Conservation (phyloP, 2,888 invertebrate species). For the Flexamia atlantica region DNA sequence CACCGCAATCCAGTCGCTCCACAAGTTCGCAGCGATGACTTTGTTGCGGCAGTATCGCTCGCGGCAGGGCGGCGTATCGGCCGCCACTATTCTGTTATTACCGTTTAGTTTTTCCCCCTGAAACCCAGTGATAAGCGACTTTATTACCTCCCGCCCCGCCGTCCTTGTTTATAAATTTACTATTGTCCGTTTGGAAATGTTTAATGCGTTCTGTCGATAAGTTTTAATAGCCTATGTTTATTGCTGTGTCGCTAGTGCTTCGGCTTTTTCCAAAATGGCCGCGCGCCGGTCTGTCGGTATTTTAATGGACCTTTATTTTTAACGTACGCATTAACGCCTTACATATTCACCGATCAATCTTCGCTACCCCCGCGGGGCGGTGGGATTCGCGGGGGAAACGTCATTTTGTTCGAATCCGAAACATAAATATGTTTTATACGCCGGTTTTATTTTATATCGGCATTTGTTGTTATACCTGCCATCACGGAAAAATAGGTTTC, state of each 20-base stretch:
- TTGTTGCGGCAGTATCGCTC: neutral
- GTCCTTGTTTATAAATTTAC: slow-evolving; percentile 61
- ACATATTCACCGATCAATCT: slow-evolving; percentile 30
- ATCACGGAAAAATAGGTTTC: slow-evolving; percentile 55
- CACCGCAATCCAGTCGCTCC: too few species aligned
- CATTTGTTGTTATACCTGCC: slow-evolving; percentile 56
- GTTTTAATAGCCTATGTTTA: slow-evolving; percentile 58
- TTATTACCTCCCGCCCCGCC: slow-evolving; percentile 58
- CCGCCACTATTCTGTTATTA: slow-evolving; percentile 56
- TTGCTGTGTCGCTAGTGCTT: slow-evolving; percentile 45
- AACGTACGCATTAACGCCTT: slow-evolving; percentile 55
- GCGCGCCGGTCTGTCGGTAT: slow-evolving; percentile 4
- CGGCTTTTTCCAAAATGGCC: slow-evolving; percentile 57
- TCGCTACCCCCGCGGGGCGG: neutral
- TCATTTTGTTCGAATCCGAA: slow-evolving; percentile 48
- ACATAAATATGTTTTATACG: slow-evolving; percentile 54
- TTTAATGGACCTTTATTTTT: slow-evolving; percentile 58
- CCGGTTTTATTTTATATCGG: slow-evolving; percentile 36
- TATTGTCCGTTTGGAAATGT: slow-evolving; percentile 52
- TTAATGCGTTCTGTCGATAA: slow-evolving; percentile 56
- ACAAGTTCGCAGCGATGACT: neutral
- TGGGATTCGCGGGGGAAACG: neutral
- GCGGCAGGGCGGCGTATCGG: slow-evolving; percentile 36
- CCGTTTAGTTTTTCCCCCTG: slow-evolving; percentile 62
- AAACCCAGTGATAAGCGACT: slow-evolving; percentile 65